phyloP scores from a whole-genome alignment of 2,113 vertebrate species.

The Lipophrys pholis region DNA sequence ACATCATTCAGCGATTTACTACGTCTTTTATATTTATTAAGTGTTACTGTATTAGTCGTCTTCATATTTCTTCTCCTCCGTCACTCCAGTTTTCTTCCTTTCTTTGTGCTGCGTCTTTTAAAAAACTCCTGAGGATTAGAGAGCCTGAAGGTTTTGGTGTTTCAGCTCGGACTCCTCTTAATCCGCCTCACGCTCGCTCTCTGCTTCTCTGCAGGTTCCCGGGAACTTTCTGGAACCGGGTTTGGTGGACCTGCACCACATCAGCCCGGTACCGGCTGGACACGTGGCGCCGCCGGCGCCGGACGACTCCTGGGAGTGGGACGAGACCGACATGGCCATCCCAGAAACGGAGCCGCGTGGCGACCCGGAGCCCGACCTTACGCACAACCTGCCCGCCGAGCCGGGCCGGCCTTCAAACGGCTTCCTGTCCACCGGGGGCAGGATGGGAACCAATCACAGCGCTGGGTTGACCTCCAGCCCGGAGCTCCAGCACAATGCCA shows the following conservation, averaged over 20 bases:
- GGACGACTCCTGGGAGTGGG: constrained; percentile 97
- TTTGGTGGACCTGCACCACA: constrained; percentile 87
- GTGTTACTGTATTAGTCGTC: no score
- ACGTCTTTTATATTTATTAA: no score
- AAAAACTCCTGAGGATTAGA: no score
- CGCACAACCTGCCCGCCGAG: constrained; percentile 63
- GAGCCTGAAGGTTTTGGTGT: no score
- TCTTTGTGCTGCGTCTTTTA: no score
- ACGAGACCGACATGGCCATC: constrained; percentile 96
- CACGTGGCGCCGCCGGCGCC: constrained; percentile 68
- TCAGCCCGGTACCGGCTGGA: constrained; percentile 48
- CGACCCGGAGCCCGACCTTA: constrained; percentile 70
- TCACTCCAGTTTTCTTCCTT: no score
- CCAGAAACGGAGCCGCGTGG: constrained; percentile 83
- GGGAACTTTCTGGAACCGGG: constrained; percentile 90
- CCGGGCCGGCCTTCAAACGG: constrained; percentile 4
- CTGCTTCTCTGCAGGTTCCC: constrained; percentile 81
- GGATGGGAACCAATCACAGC: no score
- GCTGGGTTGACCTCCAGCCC: no score
- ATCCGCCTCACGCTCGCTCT: no score
- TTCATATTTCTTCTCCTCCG: no score
- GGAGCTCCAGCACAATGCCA: background rate
- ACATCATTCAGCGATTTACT: no score
- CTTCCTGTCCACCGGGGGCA: background rate
- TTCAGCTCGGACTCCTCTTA: no score